A percentile compares a stretch with the other conserved stretches of the same genome.
These are phyloP conservation scores for Drosophila repleta DNA, from an alignment of 1,140 invertebrate species.

Conservation along the genomic window DNA sequence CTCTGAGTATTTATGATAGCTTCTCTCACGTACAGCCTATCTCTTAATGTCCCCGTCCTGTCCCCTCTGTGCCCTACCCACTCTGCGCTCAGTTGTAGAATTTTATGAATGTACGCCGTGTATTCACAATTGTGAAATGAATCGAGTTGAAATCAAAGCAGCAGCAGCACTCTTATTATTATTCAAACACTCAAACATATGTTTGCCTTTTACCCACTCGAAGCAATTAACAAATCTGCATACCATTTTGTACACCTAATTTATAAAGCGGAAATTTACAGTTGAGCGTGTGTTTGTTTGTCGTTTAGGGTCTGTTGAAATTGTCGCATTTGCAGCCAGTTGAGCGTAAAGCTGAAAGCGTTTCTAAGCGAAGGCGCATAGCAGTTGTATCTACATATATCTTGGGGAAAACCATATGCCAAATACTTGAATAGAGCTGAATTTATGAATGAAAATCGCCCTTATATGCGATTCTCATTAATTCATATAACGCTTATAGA, in stretches of 20 bases:
- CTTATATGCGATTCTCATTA: not conserved
- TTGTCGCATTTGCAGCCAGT: slow-evolving; percentile 15
- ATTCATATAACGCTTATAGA: not conserved
- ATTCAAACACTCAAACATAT: slow-evolving; percentile 64
- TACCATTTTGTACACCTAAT: slow-evolving; percentile 45
- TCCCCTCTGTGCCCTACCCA: not conserved
- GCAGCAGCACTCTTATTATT: slow-evolving; percentile 45
- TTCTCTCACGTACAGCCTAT: slow-evolving; percentile 21
- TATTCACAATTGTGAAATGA: slow-evolving; percentile 41
- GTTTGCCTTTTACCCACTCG: slow-evolving; percentile 24
- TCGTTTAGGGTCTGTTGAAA: not conserved
- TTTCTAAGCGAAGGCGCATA: not conserved
- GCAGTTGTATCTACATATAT: not conserved
- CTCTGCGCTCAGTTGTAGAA: slow-evolving; percentile 10
- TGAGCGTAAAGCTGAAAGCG: slow-evolving; percentile 1
- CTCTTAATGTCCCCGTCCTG: not conserved
- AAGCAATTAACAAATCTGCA: slow-evolving; percentile 69
- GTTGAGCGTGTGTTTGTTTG: slow-evolving; percentile 13
- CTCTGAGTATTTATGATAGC: not conserved
- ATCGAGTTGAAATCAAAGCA: slow-evolving; percentile 51
- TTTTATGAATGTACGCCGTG: slow-evolving; percentile 51
- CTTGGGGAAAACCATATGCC: too few species aligned
- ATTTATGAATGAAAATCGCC: not conserved
- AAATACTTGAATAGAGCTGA: too few species aligned
- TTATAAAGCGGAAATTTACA: slow-evolving; percentile 48